These are phyloP conservation scores for Quadriops clusia DNA, from an alignment of 2,888 invertebrate species.

Conservation along the genomic window DNA sequence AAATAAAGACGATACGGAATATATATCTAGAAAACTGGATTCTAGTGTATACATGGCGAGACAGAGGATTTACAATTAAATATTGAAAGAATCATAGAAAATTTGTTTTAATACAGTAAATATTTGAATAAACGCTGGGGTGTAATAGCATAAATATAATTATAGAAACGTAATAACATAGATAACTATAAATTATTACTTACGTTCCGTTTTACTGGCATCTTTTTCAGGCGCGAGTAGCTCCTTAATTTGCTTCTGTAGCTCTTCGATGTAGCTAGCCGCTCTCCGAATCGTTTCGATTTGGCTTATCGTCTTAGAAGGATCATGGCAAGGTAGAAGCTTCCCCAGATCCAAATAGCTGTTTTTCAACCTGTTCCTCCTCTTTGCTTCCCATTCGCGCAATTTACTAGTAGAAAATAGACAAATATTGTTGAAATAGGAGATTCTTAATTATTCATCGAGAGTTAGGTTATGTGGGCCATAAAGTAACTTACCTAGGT, in stretches of 20 bases:
- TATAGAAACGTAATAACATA: no score
- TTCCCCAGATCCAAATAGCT: constrained; percentile 40
- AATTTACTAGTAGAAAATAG: constrained; percentile 41
- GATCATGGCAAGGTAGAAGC: constrained; percentile 40
- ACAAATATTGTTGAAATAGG: constrained; percentile 2
- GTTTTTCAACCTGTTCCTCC: constrained; percentile 52
- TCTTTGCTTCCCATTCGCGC: constrained; percentile 58
- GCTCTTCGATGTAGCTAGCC: constrained; percentile 30
- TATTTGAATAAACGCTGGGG: no score
- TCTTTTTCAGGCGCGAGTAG: constrained; percentile 20
- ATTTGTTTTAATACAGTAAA: no score
- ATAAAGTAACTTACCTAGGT: constrained; percentile 9
- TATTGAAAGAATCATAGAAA: no score
- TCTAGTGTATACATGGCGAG: no score
- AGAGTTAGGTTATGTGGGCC: constrained; percentile 10
- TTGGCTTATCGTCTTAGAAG: constrained; percentile 33
- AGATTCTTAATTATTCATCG: no score
- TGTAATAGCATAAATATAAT: no score
- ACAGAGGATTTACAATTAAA: no score
- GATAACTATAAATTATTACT: constrained; percentile 10
- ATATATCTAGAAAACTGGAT: no score
- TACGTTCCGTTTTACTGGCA: constrained; percentile 20
- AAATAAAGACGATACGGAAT: no score
- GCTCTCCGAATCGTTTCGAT: constrained; percentile 36
- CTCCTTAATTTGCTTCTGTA: constrained; percentile 31